Evolutionary conservation across 1,140 invertebrate species (phyloP).

Genomic region (Lordiphosa stackelbergi): DNA sequence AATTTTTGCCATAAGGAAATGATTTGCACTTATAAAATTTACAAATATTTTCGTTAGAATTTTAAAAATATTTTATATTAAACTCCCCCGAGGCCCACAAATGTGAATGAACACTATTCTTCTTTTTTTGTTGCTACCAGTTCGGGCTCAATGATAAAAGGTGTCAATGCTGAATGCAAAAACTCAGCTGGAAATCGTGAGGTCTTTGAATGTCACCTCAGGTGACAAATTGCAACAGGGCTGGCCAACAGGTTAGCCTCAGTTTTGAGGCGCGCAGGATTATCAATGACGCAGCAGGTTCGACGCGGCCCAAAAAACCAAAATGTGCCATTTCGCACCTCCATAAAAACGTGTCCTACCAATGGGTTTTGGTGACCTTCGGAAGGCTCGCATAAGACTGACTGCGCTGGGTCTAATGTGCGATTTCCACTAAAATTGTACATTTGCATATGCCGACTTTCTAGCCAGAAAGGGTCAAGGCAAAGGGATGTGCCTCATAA

Average conservation of each 20-base stretch:
- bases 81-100: slow-evolving; percentile 17
- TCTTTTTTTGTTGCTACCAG: slow-evolving; percentile 19
- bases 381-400: slow-evolving; percentile 39
- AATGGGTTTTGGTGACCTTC: slow-evolving; percentile 27
- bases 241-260: slow-evolving; percentile 38
- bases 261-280: slow-evolving; percentile 26
- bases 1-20: slow-evolving; percentile 52
- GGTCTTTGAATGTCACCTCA: slow-evolving; percentile 63
- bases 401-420: slow-evolving; percentile 54
- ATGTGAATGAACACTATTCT: slow-evolving; percentile 13
- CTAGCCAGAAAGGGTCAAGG: slow-evolving; percentile 53
- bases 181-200: slow-evolving; percentile 56
- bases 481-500: slow-evolving; percentile 13
- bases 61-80: slow-evolving; percentile 56
- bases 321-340: slow-evolving; percentile 73
- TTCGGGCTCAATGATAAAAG: slow-evolving; percentile 31
- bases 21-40: slow-evolving; percentile 40
- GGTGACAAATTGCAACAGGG: slow-evolving; percentile 66
- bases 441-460: slow-evolving; percentile 44
- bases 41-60: slow-evolving; percentile 69
- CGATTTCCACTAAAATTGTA: slow-evolving; percentile 41
- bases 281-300: slow-evolving; percentile 71
- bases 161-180: slow-evolving; percentile 41
- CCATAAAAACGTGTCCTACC: slow-evolving; percentile 59
- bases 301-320: slow-evolving; percentile 22